Conservation (phyloP, 2,797 vertebrate genomes). For the Remorina albescens region DNA sequence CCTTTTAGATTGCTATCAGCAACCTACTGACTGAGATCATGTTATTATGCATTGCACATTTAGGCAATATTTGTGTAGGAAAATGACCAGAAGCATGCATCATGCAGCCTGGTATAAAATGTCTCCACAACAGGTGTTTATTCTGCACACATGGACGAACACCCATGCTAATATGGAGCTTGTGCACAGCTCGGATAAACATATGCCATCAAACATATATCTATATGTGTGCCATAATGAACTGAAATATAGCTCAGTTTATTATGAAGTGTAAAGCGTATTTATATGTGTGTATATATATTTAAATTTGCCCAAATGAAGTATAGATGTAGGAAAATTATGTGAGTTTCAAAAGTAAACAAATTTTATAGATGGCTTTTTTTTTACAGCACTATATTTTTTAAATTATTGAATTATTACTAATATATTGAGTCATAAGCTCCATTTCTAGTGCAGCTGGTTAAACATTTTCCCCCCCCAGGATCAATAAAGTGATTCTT, state of each 20-base stretch:
- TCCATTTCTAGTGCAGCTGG: neutral
- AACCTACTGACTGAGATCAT: slow-evolving; percentile 9
- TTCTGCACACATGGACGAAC: neutral
- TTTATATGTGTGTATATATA: neutral
- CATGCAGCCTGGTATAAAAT: slow-evolving; percentile 10
- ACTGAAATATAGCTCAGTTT: too few relatives aligned
- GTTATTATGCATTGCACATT: neutral
- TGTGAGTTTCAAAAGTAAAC: neutral
- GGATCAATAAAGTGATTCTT: too few relatives aligned
- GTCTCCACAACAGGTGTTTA: neutral
- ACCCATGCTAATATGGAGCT: neutral
- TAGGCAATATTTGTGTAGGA: neutral
- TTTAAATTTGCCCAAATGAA: neutral
- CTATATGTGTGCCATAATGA: too few relatives aligned
- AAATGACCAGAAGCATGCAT: neutral
- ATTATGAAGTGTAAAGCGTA: too few relatives aligned
- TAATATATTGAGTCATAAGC: neutral
- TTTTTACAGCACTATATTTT: neutral
- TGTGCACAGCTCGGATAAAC: neutral
- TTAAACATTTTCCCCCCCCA: too few relatives aligned
- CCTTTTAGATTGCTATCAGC: slow-evolving; percentile 34
- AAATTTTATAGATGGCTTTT: neutral
- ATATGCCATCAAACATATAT: too few relatives aligned
- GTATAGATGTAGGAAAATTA: neutral
- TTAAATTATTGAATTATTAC: neutral